Evolutionary conservation across 2,797 vertebrate genomes (phyloP).

Genomic region (Pseudomugil gertrudae): DNA sequence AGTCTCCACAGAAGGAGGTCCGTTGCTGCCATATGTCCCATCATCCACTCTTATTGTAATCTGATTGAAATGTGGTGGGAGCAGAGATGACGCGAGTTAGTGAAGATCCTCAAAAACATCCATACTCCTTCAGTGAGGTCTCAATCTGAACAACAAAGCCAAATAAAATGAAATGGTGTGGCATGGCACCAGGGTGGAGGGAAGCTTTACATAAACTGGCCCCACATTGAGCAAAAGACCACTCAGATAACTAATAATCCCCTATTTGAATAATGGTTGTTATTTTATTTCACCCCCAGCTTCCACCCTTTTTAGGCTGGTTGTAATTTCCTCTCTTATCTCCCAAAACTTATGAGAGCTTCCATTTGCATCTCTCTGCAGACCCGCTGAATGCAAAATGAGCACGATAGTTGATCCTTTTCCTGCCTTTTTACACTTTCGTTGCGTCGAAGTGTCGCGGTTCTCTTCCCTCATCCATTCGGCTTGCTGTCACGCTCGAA

Average conservation of each 20-base stretch:
- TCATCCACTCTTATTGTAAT: conserved; percentile 67
- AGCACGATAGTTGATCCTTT: conserved; percentile 50
- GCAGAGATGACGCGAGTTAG: conserved; percentile 1
- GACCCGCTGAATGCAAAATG: conserved; percentile 59
- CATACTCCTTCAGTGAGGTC: neutral
- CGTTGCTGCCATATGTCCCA: conserved; percentile 57
- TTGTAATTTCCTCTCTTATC: conserved; percentile 68
- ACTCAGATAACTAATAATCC: conserved; percentile 72
- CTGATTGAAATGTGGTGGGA: conserved; percentile 61
- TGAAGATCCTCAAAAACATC: conserved; percentile 15
- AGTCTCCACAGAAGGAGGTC: conserved; percentile 62
- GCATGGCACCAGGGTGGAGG: conserved; percentile 33
- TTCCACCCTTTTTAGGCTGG: conserved; percentile 60
- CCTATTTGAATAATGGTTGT: conserved; percentile 69
- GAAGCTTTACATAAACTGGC: conserved; percentile 35
- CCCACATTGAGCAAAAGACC: conserved; percentile 53
- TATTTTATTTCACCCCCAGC: conserved; percentile 65
- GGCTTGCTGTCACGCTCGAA: conserved; percentile 29
- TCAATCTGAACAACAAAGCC: conserved; percentile 34
- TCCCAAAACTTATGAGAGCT: conserved; percentile 52
- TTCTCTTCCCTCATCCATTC: conserved; percentile 1
- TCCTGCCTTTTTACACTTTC: conserved; percentile 17
- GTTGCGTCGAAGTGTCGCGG: conserved; percentile 13
- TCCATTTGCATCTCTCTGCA: conserved; percentile 65
- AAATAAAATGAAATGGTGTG: conserved; percentile 34